Evolutionary conservation across 2,113 vertebrate genomes (phyloP).

Genomic region (Heterotis niloticus): DNA sequence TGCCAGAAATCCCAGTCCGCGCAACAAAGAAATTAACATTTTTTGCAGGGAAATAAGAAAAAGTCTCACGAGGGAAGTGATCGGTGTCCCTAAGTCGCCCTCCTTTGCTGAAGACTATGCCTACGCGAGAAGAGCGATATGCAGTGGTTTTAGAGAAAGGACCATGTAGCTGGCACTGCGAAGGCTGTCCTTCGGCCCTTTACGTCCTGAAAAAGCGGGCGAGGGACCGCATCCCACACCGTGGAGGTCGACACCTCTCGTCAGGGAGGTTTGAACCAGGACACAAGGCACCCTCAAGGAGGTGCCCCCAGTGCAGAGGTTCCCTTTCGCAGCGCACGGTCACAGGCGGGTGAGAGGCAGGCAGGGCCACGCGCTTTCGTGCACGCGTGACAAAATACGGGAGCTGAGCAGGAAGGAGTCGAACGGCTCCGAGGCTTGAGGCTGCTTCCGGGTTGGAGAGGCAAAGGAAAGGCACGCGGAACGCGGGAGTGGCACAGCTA

Average conservation of each 20-base stretch:
- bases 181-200: constrained; percentile 37
- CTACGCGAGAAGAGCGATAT: not conserved
- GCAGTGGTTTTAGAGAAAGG: not conserved
- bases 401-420: constrained; percentile 43
- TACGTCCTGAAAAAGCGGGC: constrained; percentile 62
- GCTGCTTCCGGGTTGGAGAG: no score
- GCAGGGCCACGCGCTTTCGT: not conserved
- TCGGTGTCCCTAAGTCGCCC: not conserved
- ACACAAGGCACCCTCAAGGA: constrained; percentile 63
- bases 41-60: not conserved
- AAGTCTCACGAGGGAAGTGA: not conserved
- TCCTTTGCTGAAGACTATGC: no score
- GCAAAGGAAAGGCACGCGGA: constrained; percentile 57
- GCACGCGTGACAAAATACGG: constrained; percentile 11
- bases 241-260: constrained; percentile 72
- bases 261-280: constrained; percentile 56
- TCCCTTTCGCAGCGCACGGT: constrained; percentile 68
- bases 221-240: constrained; percentile 66
- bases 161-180: no score
- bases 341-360: not conserved
- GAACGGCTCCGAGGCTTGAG: constrained; percentile 69
- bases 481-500: constrained; percentile 60
- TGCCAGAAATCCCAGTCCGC: not conserved
- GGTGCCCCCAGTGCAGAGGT: constrained; percentile 76
- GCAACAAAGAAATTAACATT: not conserved